Evolutionary conservation across 2,113 vertebrate genomes (phyloP).

Genomic region (Triplophysa rosa): DNA sequence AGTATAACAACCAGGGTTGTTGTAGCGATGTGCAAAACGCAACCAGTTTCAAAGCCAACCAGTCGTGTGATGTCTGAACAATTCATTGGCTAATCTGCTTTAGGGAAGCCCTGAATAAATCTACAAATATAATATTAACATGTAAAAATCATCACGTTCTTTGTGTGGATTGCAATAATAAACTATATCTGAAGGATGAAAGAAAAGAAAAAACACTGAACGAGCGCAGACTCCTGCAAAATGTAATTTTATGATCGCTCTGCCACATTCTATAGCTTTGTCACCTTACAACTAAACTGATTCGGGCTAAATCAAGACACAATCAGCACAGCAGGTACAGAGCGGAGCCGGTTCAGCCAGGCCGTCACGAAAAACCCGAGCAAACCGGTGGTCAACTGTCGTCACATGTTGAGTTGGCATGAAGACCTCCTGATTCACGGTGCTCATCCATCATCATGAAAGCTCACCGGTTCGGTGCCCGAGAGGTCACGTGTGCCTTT

Average conservation of each 20-base stretch:
- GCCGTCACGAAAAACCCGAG: conserved; percentile 6
- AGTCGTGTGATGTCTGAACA: too few species aligned
- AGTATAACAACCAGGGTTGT: background rate
- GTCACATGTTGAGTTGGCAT: background rate
- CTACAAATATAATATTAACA: background rate
- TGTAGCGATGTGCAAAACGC: background rate
- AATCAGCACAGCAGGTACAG: background rate
- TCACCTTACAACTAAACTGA: conserved; percentile 67
- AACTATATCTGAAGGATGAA: background rate
- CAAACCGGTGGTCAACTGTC: background rate
- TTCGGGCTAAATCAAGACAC: conserved; percentile 21
- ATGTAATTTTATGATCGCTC: conserved; percentile 70
- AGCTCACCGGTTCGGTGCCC: conserved; percentile 28
- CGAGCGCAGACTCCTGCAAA: conserved; percentile 56
- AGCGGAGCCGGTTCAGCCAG: background rate
- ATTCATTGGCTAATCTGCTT: too few species aligned
- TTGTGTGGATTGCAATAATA: background rate
- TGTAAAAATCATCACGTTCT: background rate
- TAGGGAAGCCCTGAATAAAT: too few species aligned
- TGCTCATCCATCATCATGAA: conserved; percentile 12
- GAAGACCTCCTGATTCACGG: conserved; percentile 1
- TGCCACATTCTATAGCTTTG: conserved; percentile 74
- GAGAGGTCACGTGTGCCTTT: conserved; percentile 55
- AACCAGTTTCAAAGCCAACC: too few species aligned
- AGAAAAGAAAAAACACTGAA: conserved; percentile 54